These are phyloP conservation scores for Drosophila stalkeri DNA, from an alignment of 2,888 invertebrate species.

Conservation along the genomic window DNA sequence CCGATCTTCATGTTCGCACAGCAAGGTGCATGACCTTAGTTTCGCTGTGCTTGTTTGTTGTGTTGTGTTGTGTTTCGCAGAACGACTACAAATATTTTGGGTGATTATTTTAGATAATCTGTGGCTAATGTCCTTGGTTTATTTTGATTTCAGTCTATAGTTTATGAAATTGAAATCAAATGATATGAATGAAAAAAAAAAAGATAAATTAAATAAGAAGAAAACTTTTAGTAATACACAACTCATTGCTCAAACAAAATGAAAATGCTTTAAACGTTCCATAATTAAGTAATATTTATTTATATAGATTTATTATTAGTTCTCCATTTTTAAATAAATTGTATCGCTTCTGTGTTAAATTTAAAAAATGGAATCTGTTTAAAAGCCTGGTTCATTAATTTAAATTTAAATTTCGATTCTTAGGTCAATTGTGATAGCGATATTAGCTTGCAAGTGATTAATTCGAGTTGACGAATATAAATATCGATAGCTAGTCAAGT, in stretches of 20 bases:
- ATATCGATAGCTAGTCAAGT: slow-evolving; percentile 1
- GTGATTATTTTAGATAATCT: slow-evolving; percentile 83
- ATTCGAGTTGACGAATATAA: not conserved
- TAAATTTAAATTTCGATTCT: not conserved
- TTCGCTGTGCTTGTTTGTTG: slow-evolving; percentile 21
- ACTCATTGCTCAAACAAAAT: not conserved
- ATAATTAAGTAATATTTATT: not conserved
- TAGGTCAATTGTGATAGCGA: no score
- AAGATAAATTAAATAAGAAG: no score
- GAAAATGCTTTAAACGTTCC: no score
- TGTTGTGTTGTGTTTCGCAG: slow-evolving; percentile 59
- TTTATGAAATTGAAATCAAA: not conserved
- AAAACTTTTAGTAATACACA: no score
- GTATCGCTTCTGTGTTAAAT: not conserved
- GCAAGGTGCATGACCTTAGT: slow-evolving; percentile 77
- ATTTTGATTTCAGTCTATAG: slow-evolving; percentile 30
- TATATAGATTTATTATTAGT: not conserved
- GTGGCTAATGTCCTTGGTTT: slow-evolving; percentile 73
- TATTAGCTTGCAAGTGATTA: no score
- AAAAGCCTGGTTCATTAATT: not conserved
- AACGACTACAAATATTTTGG: slow-evolving; percentile 78
- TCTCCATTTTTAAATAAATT: not conserved
- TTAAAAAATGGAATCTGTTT: no score
- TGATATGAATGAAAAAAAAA: not conserved
- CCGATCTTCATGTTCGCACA: slow-evolving; percentile 72